These are phyloP conservation scores for Hemibagrus wyckioides DNA, from an alignment of 2,113 vertebrate genomes.

Conservation along the genomic window DNA sequence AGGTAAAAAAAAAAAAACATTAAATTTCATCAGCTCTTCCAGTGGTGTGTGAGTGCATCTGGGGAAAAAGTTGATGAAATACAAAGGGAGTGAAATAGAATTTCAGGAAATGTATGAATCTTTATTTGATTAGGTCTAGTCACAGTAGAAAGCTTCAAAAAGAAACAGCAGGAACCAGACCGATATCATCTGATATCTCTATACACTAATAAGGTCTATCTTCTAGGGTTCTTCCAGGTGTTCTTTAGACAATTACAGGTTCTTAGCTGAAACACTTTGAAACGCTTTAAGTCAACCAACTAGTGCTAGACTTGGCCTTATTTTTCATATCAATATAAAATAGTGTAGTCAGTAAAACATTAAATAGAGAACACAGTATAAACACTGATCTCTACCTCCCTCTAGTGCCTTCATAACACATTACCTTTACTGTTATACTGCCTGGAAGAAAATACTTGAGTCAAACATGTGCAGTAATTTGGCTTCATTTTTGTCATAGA, in stretches of 20 bases:
- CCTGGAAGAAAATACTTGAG: neutral
- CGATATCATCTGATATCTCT: neutral
- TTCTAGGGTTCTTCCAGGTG: neutral
- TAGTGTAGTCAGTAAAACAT: neutral
- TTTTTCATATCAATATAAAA: neutral
- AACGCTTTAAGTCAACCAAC: neutral
- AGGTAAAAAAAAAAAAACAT: neutral
- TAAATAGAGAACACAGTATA: neutral
- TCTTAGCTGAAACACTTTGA: neutral
- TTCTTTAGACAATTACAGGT: neutral
- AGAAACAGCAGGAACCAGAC: neutral
- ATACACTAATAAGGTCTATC: neutral
- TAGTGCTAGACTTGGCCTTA: neutral
- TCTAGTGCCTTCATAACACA: slow-evolving; percentile 36
- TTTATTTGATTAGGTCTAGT: neutral
- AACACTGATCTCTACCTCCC: slow-evolving; percentile 31
- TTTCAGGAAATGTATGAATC: neutral
- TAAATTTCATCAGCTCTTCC: neutral
- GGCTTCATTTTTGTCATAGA: neutral
- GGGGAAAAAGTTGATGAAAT: neutral
- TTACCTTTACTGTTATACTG: neutral
- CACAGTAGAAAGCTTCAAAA: neutral
- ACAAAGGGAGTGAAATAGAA: neutral
- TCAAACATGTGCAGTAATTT: neutral
- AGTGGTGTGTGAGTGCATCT: neutral